phyloP scores from a whole-genome alignment of 2,797 vertebrate genomes.

The Clarias fuscus region DNA sequence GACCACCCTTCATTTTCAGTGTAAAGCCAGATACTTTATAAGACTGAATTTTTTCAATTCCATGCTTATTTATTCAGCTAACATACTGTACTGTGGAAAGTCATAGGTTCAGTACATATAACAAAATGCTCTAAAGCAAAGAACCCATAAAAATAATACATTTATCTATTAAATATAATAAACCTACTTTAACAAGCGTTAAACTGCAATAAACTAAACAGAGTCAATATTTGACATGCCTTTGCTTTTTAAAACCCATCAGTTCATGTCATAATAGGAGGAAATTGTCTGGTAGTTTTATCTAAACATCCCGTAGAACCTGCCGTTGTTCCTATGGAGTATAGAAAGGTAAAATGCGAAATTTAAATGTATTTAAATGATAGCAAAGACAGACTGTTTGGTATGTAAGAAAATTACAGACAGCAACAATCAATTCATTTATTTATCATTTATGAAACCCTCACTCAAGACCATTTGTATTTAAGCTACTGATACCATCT shows the following conservation, averaged over 20 bases:
- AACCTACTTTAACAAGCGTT: neutral
- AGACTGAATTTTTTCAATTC: no score
- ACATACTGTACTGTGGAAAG: neutral
- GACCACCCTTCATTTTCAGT: neutral
- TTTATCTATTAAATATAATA: neutral
- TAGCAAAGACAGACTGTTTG: neutral
- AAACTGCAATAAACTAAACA: neutral
- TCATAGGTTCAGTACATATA: neutral
- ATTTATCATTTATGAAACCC: neutral
- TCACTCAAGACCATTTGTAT: neutral
- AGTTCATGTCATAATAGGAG: neutral
- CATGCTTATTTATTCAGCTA: neutral
- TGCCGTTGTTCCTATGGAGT: neutral
- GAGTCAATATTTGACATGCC: neutral
- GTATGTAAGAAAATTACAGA: neutral
- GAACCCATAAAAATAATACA: neutral
- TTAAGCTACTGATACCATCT: neutral
- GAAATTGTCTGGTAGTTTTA: neutral
- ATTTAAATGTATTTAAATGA: no score
- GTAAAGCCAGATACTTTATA: neutral
- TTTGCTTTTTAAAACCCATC: neutral
- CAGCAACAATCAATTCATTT: neutral
- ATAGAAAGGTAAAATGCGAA: no score
- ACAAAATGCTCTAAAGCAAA: neutral
- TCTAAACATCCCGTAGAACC: neutral